phyloP scores from a whole-genome alignment of 2,797 vertebrate genomes.

The Geotria australis region DNA sequence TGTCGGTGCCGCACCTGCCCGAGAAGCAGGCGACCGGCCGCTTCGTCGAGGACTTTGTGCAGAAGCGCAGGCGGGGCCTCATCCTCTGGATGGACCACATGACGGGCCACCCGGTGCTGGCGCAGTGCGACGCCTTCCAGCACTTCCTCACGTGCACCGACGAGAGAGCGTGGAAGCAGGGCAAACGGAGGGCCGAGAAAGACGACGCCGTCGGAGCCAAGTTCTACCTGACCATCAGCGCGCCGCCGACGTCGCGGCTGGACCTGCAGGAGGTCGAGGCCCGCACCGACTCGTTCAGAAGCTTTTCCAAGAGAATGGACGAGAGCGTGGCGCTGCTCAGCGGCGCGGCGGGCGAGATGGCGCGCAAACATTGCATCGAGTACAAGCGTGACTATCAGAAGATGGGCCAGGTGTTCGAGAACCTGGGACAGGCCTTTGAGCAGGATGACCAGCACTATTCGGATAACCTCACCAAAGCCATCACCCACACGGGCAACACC shows the following conservation, averaged over 20 bases:
- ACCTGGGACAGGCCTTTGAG: conserved; percentile 72
- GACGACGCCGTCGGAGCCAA: conserved; percentile 94
- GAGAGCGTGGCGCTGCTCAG: conserved; percentile 63
- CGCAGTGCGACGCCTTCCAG: conserved; percentile 72
- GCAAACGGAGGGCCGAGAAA: conserved; percentile 77
- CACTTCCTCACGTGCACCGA: conserved; percentile 76
- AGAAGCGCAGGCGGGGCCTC: conserved; percentile 66
- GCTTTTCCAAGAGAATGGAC: conserved; percentile 83
- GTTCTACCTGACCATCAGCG: conserved; percentile 79
- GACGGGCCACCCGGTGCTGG: conserved; percentile 73
- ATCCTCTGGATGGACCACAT: conserved; percentile 98
- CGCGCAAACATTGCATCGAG: conserved; percentile 67
- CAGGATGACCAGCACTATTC: conserved; percentile 81
- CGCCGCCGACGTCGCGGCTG: conserved; percentile 18
- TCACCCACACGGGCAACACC: conserved; percentile 64
- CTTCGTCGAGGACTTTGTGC: conserved; percentile 96
- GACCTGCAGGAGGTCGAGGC: conserved; percentile 84
- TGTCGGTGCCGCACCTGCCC: conserved; percentile 76
- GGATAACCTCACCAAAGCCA: conserved; percentile 49
- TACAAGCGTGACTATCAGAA: conserved; percentile 98
- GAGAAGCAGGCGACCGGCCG: conserved; percentile 93
- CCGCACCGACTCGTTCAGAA: conserved; percentile 68
- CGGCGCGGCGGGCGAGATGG: conserved; percentile 51
- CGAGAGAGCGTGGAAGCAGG: conserved; percentile 86
- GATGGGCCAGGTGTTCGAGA: conserved; percentile 59